phyloP scores from a whole-genome alignment of 2,888 invertebrate genomes.

The Agrotis ipsilon region DNA sequence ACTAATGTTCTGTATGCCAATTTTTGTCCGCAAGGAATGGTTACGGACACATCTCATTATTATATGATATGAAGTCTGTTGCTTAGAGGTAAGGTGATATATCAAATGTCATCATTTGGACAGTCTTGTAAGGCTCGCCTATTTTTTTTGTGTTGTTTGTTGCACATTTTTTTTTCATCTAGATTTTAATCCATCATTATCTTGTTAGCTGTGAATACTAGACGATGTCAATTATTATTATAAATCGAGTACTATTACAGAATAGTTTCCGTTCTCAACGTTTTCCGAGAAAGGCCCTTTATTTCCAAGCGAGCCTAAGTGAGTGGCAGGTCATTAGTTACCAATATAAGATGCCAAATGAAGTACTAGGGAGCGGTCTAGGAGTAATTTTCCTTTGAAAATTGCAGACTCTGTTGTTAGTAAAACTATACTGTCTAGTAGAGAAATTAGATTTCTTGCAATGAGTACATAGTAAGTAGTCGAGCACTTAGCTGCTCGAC shows the following conservation, averaged over 20 bases:
- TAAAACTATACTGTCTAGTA: background rate
- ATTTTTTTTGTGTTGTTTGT: no score
- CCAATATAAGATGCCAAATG: slow-evolving; percentile 41
- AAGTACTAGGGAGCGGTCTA: slow-evolving; percentile 16
- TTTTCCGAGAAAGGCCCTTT: slow-evolving; percentile 18
- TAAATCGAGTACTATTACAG: background rate
- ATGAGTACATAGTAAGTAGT: slow-evolving; percentile 1
- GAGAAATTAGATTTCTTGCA: slow-evolving; percentile 24
- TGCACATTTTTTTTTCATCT: no score
- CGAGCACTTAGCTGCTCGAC: no score
- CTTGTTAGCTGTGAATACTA: background rate
- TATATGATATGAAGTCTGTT: no score
- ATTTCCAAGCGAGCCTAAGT: slow-evolving; percentile 24
- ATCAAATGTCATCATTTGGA: no score
- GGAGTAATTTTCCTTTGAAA: slow-evolving; percentile 24
- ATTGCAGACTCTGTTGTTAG: slow-evolving; percentile 21
- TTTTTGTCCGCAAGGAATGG: no score
- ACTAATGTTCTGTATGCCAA: no score
- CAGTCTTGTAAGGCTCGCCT: no score
- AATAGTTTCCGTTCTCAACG: slow-evolving; percentile 2
- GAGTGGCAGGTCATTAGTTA: slow-evolving; percentile 49
- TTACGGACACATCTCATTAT: no score
- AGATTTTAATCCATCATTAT: no score
- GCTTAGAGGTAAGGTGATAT: no score
- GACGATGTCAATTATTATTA: slow-evolving; percentile 3